These are phyloP conservation scores for Fregata magnificens DNA, from an alignment of 2,113 vertebrate species.

Conservation along the genomic window DNA sequence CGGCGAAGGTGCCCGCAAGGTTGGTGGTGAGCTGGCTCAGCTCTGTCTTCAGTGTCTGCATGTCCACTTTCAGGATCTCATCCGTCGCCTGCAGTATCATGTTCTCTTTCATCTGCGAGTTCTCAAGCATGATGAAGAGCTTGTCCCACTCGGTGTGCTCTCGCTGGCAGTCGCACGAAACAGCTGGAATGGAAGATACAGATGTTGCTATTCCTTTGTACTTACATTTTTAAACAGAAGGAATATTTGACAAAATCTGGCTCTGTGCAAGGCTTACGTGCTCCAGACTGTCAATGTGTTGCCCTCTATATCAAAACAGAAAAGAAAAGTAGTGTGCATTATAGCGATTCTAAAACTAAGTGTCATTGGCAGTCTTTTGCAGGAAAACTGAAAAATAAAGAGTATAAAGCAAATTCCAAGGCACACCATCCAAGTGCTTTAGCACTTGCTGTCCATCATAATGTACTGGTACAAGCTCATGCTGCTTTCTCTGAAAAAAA, in stretches of 20 bases:
- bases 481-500: neutral
- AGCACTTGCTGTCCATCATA: neutral
- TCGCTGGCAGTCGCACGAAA: slow-evolving; percentile 75
- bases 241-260: neutral
- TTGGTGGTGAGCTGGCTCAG: slow-evolving; percentile 77
- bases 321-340: neutral
- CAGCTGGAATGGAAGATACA: slow-evolving; percentile 45
- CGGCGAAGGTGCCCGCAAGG: slow-evolving; percentile 64
- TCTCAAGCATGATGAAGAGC: slow-evolving; percentile 94
- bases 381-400: neutral
- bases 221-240: neutral
- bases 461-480: neutral
- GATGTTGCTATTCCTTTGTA: neutral
- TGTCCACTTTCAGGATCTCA: slow-evolving; percentile 81
- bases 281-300: neutral
- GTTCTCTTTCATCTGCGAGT: slow-evolving; percentile 95
- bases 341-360: neutral
- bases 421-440: neutral
- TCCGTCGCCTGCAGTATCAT: slow-evolving; percentile 89
- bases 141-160: slow-evolving; percentile 93
- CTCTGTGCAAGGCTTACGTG: neutral
- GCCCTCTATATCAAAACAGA: neutral
- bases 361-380: neutral
- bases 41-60: slow-evolving; percentile 80
- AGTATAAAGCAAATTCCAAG: neutral